These are phyloP conservation scores for Dinocampus coccinellae DNA, from an alignment of 2,888 invertebrate genomes.

Conservation along the genomic window DNA sequence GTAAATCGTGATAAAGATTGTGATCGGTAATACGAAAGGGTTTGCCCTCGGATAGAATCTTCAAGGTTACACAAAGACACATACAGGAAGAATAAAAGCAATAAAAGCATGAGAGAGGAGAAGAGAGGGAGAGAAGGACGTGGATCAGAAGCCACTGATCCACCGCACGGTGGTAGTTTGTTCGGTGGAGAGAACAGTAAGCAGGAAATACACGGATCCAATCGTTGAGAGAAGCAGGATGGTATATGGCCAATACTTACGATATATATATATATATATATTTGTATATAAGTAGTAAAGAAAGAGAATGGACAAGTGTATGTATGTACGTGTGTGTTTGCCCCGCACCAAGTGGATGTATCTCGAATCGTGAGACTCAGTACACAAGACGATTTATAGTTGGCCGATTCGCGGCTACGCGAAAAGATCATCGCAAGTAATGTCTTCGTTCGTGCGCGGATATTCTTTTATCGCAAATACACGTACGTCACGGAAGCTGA, in stretches of 20 bases:
- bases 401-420: slow-evolving; percentile 44
- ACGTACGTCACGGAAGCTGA: slow-evolving; percentile 37
- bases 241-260: slow-evolving; percentile 3
- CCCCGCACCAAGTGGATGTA: slow-evolving; percentile 40
- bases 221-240: slow-evolving; percentile 43
- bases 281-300: not conserved
- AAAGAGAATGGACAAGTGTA: not conserved
- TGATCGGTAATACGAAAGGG: slow-evolving; percentile 53
- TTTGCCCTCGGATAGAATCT: slow-evolving; percentile 49
- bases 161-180: slow-evolving; percentile 46
- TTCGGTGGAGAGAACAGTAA: slow-evolving; percentile 45
- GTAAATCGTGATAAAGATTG: slow-evolving; percentile 57
- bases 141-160: slow-evolving; percentile 33
- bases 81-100: slow-evolving; percentile 2
- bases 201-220: slow-evolving; percentile 54
- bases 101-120: not conserved
- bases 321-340: slow-evolving; percentile 29
- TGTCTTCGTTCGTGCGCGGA: slow-evolving; percentile 48
- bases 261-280: slow-evolving; percentile 14
- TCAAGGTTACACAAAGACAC: slow-evolving; percentile 50
- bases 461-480: slow-evolving; percentile 48
- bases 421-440: slow-evolving; percentile 51
- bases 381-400: slow-evolving; percentile 56
- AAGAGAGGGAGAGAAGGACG: slow-evolving; percentile 32
- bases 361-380: slow-evolving; percentile 55